Evolutionary conservation across 2,888 invertebrate species (phyloP).

Genomic region (Xylophagus ater): DNA sequence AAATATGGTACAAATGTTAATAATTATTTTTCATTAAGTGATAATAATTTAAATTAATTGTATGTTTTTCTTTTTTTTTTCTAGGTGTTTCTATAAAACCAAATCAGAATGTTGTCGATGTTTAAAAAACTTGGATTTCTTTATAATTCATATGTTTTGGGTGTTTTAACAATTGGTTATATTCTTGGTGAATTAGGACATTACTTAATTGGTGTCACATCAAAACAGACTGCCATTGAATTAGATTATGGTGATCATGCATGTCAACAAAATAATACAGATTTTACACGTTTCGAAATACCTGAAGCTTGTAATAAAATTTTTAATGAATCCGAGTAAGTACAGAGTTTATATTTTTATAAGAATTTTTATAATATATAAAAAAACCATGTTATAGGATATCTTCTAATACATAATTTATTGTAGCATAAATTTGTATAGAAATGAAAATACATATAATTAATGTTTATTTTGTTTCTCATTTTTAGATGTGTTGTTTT

Average conservation of each 20-base stretch:
- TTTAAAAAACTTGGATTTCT: slow-evolving; percentile 50
- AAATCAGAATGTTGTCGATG: slow-evolving; percentile 15
- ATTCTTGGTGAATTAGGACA: slow-evolving; percentile 79
- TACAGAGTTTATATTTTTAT: slow-evolving; percentile 16
- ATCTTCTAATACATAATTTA: background rate
- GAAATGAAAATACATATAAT: slow-evolving; percentile 29
- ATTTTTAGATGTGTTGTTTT: slow-evolving; percentile 50
- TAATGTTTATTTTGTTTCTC: too few relatives aligned
- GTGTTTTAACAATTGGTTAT: slow-evolving; percentile 69
- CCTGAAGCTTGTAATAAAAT: slow-evolving; percentile 47
- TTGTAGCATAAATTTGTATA: slow-evolving; percentile 34
- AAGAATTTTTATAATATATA: background rate
- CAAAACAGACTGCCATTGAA: slow-evolving; percentile 74
- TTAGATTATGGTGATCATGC: slow-evolving; percentile 77
- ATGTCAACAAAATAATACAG: slow-evolving; percentile 63
- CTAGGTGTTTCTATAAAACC: too few relatives aligned
- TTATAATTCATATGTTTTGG: slow-evolving; percentile 70
- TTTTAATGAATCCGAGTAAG: slow-evolving; percentile 45
- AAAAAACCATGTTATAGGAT: background rate
- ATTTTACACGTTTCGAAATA: slow-evolving; percentile 42
- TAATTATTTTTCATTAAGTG: too few relatives aligned
- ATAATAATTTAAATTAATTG: too few relatives aligned
- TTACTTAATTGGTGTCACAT: slow-evolving; percentile 80
- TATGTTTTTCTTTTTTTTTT: too few relatives aligned
- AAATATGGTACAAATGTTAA: too few relatives aligned